Base-by-base conservation (phyloP, 2,113 vertebrate species). In the Formicarius rufipectus region DNA sequence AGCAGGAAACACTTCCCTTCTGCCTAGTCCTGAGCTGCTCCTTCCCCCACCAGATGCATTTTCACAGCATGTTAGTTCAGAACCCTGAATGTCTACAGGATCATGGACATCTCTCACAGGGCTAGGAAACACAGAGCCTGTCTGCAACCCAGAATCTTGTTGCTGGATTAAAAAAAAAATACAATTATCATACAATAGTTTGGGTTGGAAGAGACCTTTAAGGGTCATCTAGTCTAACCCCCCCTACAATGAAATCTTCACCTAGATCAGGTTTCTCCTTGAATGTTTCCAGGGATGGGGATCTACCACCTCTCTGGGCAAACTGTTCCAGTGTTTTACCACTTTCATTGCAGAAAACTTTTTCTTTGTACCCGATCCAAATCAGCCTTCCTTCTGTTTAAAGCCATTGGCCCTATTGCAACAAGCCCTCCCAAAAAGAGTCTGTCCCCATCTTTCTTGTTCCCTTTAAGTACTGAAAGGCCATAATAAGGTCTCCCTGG, bases 101-200 rank as follows among this genome's bases (percentile, higher is more conserved):
- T 27, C 0, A 0, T 21, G 6, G 17, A 9, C 56, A 90, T 6
- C 10, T 5, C 23, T 64, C 16, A 10, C 2, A 28, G 25, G 13
- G 10, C 28, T 82, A 9, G 8, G 15, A 84, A 89, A 66, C 7
- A 8, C 31, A 66, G 40, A 62, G 58, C 4, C 5, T n/a, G 2
- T 10, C 45, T 18, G 13, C 11, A n/a, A 40, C 1, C n/a, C n/a
- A n/a, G n/a, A n/a, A n/a, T n/a, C 31, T 25, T 12, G 6, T 40
- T 52, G 0, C 8, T 90, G 27, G 4, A 67, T 75, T 47, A 6
- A 63, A 67, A 63, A 28, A 23, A 28, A 59, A 35, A 18, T 13
- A 5, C 20, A 74, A 20, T 30, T 52, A 69, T n/a, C 17, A 62
- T 24, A 47, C 49, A 47, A 31, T 35, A 4, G 1, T 40, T 75